Base-by-base conservation (phyloP, 2,888 invertebrate species). In the Anoplius nigerrimus region DNA sequence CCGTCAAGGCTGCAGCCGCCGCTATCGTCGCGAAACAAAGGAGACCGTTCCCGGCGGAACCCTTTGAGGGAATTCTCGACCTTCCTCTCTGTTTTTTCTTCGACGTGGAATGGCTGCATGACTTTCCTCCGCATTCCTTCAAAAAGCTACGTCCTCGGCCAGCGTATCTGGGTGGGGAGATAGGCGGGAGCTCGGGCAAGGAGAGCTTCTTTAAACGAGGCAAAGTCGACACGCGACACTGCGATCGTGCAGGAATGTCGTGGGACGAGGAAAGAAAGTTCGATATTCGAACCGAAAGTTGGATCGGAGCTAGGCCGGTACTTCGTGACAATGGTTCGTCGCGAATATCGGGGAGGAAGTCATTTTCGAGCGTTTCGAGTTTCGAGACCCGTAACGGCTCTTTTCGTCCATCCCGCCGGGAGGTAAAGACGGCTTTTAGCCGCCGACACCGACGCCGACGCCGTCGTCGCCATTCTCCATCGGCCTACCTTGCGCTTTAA, bases 351-450 rank as follows among this genome's bases (percentile, higher is more conserved):
- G 64, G n/a, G 71, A 69, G 70, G 75, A 72, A 75, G 68, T 69
- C 59, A 69, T 77, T 78, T 69, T 63, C 68, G 56, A 54, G 57
- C 59, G 58, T 62, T 46, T 6, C 34, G 4, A 6, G 6, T 5
- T 34, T 34, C 4, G 11, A 34, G 34, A 34, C 34, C 34, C 34
- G 8, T 63, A 68, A 74, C 74, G 61, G 62, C 72, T 66, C 66
- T 34, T 34, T 34, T 63, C 63, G 77, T 67, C 75, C 78, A 72
- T 77, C 78, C 72, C 58, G 75, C 67, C n/a, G n/a, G 68, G 69
- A 57, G 61, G 71, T 75, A 69, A 77, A 78, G 75, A 78, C 72
- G 71, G 77, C 78, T 78, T 77, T 77, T 77, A 77, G 74, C 68
- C 34, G 34, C 34, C 24, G 24, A n/a, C n/a, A n/a, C n/a, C n/a